A percentile compares a stretch with the other conserved stretches of the same genome.
Evolutionary conservation across 2,113 vertebrate species (phyloP).

Genomic region (human (Homo sapiens)): GRCh38 chr4:99614501-99615000

Average conservation of each 20-base stretch:
- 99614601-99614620: neutral
- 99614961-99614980: neutral
- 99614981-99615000: neutral
- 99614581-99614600: neutral
- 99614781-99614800: neutral
- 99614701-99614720: neutral
- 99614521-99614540: neutral
- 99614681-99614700: neutral
- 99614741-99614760: neutral
- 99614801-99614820: neutral
- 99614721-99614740: neutral
- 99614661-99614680: neutral
- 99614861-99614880: neutral
- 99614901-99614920: neutral
- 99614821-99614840: neutral
- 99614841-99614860: neutral
- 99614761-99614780: neutral
- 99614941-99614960: neutral
- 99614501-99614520: neutral
- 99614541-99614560: neutral
- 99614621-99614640: neutral
- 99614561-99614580: neutral
- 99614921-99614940: neutral
- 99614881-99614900: neutral
- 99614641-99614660: neutral